Evolutionary conservation across 2,888 invertebrate genomes (phyloP).

Genomic region (Hyppa rectilinea): DNA sequence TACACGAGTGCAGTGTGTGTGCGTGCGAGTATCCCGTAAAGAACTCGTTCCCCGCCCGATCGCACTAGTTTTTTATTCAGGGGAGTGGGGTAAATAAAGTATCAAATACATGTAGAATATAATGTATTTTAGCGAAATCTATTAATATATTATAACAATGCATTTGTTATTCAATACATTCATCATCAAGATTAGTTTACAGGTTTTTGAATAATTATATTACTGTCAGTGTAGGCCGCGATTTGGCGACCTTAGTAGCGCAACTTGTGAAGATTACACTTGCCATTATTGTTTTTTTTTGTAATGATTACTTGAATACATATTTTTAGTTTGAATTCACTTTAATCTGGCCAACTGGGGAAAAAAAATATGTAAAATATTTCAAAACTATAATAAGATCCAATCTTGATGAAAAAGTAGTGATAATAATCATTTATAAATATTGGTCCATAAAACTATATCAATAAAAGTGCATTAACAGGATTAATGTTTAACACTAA

Average conservation of each 20-base stretch:
- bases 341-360: neutral
- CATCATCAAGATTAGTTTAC: conserved; percentile 63
- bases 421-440: conserved; percentile 67
- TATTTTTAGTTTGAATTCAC: neutral
- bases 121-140: conserved; percentile 79
- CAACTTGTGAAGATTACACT: neutral
- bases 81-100: conserved; percentile 44
- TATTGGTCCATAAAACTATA: conserved; percentile 82
- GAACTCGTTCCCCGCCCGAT: too few relatives aligned
- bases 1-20: too few relatives aligned
- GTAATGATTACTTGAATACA: neutral
- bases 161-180: conserved; percentile 63
- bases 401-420: conserved; percentile 65
- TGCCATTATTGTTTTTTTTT: neutral
- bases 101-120: conserved; percentile 71
- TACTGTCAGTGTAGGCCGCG: neutral
- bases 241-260: neutral
- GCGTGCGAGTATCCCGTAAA: too few relatives aligned
- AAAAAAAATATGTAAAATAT: neutral
- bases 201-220: conserved; percentile 1
- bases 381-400: neutral
- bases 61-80: too few relatives aligned
- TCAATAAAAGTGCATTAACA: conserved; percentile 76
- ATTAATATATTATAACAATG: conserved; percentile 76
- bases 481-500: conserved; percentile 72